A percentile compares a stretch with the other conserved stretches of the same genome.
phyloP scores from a whole-genome alignment of 2,113 vertebrate genomes.

The Rhinopomastus cyanomelas region DNA sequence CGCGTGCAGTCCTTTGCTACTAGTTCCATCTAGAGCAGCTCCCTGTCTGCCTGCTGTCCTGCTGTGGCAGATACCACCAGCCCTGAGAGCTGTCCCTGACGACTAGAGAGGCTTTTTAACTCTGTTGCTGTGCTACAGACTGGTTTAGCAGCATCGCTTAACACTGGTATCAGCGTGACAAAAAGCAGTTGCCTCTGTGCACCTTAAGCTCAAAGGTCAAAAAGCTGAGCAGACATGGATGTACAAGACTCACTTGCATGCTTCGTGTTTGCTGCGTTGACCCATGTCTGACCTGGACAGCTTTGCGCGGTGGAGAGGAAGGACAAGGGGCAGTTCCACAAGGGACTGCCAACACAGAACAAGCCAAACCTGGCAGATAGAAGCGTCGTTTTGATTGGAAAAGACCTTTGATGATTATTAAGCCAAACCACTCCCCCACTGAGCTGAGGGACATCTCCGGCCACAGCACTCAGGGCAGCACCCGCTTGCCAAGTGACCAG shows the following conservation, averaged over 20 bases:
- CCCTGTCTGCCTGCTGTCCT: neutral
- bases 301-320: neutral
- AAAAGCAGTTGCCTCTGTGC: neutral
- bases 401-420: too few relatives aligned
- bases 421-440: neutral
- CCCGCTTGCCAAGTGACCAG: accelerated
- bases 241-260: neutral
- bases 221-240: neutral
- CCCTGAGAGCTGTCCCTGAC: neutral
- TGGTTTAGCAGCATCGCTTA: constrained; percentile 15
- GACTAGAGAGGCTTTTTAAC: neutral
- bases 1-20: neutral
- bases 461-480: accelerated
- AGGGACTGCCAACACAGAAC: too few relatives aligned
- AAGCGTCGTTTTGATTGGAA: too few relatives aligned
- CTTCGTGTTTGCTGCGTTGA: neutral
- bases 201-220: neutral
- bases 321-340: neutral
- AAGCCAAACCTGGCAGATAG: too few relatives aligned
- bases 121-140: constrained; percentile 15
- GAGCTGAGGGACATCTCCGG: accelerated
- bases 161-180: neutral
- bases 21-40: neutral
- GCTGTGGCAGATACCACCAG: neutral
- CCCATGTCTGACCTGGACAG: neutral